phyloP scores from a whole-genome alignment of 2,888 invertebrate species.

The Chrysina gloriosa region DNA sequence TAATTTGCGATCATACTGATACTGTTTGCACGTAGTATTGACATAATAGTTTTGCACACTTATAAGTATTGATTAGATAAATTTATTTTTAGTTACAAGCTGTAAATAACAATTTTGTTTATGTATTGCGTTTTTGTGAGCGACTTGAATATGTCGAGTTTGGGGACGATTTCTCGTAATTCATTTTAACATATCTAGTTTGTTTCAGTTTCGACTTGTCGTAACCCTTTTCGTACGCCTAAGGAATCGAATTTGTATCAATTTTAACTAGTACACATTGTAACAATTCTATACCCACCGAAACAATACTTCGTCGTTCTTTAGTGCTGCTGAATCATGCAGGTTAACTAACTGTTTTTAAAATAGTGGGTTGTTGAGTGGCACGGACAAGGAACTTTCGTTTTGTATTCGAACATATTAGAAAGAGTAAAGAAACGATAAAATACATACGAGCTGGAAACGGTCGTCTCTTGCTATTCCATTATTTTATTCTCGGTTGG shows the following conservation, averaged over 20 bases:
- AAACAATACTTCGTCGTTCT: background rate
- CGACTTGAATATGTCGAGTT: too few species aligned
- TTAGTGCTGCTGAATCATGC: constrained; percentile 1
- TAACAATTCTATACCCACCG: background rate
- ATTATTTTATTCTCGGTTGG: too few species aligned
- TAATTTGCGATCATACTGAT: constrained; percentile 5
- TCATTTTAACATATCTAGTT: too few species aligned
- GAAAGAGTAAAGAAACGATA: background rate
- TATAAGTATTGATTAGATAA: constrained; percentile 23
- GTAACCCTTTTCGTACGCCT: too few species aligned
- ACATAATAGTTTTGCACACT: constrained; percentile 18
- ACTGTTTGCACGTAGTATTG: constrained; percentile 9
- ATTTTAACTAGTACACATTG: too few species aligned
- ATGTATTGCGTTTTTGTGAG: too few species aligned
- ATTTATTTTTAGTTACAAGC: background rate
- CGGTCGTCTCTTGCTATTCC: too few species aligned
- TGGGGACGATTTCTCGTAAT: too few species aligned
- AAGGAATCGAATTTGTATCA: too few species aligned
- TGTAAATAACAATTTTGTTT: too few species aligned
- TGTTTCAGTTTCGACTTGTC: too few species aligned
- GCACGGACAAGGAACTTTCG: constrained; percentile 5
- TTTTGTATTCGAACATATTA: constrained; percentile 2
- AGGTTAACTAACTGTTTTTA: constrained; percentile 19
- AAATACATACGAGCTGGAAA: too few species aligned
- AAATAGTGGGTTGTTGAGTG: constrained; percentile 12